Evolutionary conservation across 2,113 vertebrate genomes (phyloP).

Genomic region (Illadopsis cleaveri): DNA sequence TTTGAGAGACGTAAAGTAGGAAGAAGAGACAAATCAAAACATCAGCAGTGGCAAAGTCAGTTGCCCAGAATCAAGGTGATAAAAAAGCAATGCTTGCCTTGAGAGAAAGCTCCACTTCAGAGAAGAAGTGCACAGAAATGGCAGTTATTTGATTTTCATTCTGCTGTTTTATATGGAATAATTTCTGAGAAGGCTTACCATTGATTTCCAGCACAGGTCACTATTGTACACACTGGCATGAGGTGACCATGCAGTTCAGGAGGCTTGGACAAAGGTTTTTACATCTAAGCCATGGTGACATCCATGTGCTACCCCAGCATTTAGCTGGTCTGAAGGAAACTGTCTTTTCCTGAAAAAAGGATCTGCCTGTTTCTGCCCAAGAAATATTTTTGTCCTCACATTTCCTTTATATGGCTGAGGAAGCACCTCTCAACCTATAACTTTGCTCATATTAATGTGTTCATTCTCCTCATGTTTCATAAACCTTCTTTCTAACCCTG

Average conservation of each 20-base stretch:
- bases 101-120: background rate
- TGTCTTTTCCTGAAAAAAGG: background rate
- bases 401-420: background rate
- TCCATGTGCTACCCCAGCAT: background rate
- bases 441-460: background rate
- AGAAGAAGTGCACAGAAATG: background rate
- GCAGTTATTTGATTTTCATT: background rate
- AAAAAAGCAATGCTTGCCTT: background rate
- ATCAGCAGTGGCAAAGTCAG: background rate
- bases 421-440: background rate
- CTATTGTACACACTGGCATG: background rate
- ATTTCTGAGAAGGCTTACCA: background rate
- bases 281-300: background rate
- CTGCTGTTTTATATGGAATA: background rate
- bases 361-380: background rate
- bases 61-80: background rate
- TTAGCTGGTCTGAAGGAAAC: background rate
- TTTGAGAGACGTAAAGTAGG: background rate
- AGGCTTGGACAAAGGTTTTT: background rate
- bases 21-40: background rate
- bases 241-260: background rate
- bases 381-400: background rate
- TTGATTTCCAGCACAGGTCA: background rate
- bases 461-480: background rate
- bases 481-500: background rate